phyloP scores from a whole-genome alignment of 2,888 invertebrate species.

The Pimpla rufipes region DNA sequence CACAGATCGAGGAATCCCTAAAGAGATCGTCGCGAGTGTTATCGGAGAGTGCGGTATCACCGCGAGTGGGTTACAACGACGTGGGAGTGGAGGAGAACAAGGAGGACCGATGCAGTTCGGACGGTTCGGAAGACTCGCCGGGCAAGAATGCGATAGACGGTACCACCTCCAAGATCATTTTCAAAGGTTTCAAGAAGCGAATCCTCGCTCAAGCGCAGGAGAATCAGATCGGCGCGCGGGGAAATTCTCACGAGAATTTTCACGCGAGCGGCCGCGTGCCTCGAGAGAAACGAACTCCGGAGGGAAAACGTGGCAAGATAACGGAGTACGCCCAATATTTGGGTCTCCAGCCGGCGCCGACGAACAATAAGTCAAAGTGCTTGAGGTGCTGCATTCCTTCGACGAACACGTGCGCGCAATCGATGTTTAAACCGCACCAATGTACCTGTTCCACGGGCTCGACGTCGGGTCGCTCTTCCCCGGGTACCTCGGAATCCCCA shows the following conservation, averaged over 20 bases:
- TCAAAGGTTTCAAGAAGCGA: conserved; percentile 82
- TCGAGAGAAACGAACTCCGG: conserved; percentile 60
- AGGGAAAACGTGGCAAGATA: conserved; percentile 79
- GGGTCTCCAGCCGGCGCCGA: conserved; percentile 87
- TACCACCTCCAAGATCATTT: conserved; percentile 74
- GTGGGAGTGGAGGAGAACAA: conserved; percentile 67
- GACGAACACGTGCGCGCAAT: conserved; percentile 89
- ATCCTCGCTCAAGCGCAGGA: conserved; percentile 80
- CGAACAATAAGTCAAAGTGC: conserved; percentile 87
- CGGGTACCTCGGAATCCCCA: conserved; percentile 85
- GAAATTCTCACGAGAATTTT: conserved; percentile 43
- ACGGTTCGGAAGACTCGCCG: conserved; percentile 69
- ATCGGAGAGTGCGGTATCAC: conserved; percentile 50
- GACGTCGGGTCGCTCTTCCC: conserved; percentile 69
- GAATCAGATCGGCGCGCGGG: conserved; percentile 67
- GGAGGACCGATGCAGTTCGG: conserved; percentile 71
- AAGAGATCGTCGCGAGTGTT: conserved; percentile 66
- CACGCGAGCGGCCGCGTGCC: conserved; percentile 37
- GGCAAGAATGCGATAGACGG: conserved; percentile 61
- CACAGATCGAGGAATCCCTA: conserved; percentile 68
- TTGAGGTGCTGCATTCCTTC: conserved; percentile 90
- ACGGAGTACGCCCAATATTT: conserved; percentile 91
- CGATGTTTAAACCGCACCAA: conserved; percentile 90
- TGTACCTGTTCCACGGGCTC: conserved; percentile 86
- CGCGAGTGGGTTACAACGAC: conserved; percentile 48